A percentile compares a stretch with the other conserved stretches of the same genome.
These are phyloP conservation scores for Hemistola chrysoprasaria DNA, from an alignment of 2,888 invertebrate species.

Conservation along the genomic window DNA sequence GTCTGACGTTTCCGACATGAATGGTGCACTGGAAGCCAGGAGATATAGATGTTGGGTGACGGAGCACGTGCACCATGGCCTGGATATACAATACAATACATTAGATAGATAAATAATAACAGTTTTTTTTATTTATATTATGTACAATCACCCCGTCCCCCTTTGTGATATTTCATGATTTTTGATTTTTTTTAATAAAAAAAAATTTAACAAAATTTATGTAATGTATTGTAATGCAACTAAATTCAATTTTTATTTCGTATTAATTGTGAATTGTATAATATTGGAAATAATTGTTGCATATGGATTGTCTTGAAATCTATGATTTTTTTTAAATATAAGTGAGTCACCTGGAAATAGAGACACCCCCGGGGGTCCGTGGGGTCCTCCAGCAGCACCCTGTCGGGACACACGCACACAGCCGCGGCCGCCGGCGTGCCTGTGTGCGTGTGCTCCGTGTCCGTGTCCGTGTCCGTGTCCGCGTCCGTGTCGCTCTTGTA, in stretches of 20 bases:
- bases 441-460: constrained; percentile 6
- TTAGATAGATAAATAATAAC: too few relatives aligned
- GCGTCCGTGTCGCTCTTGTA: constrained; percentile 27
- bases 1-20: constrained; percentile 97
- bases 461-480: constrained; percentile 4
- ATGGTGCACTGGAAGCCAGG: constrained; percentile 95
- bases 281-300: too few relatives aligned
- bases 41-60: constrained; percentile 91
- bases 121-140: too few relatives aligned
- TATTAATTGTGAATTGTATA: too few relatives aligned
- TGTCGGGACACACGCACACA: constrained; percentile 46
- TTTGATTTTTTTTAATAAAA: too few relatives aligned
- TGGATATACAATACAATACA: constrained; percentile 46
- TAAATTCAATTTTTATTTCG: too few relatives aligned
- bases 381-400: constrained; percentile 60
- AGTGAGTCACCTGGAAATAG: constrained; percentile 80
- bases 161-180: too few relatives aligned
- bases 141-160: too few relatives aligned
- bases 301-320: too few relatives aligned
- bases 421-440: too few relatives aligned
- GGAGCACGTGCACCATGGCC: constrained; percentile 95
- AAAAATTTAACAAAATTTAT: not conserved
- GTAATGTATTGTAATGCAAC: too few relatives aligned
- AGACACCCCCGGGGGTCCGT: constrained; percentile 82
- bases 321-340: too few relatives aligned